Evolutionary conservation across 2,797 vertebrate species (phyloP).

Genomic region (Adelosebastes latens): DNA sequence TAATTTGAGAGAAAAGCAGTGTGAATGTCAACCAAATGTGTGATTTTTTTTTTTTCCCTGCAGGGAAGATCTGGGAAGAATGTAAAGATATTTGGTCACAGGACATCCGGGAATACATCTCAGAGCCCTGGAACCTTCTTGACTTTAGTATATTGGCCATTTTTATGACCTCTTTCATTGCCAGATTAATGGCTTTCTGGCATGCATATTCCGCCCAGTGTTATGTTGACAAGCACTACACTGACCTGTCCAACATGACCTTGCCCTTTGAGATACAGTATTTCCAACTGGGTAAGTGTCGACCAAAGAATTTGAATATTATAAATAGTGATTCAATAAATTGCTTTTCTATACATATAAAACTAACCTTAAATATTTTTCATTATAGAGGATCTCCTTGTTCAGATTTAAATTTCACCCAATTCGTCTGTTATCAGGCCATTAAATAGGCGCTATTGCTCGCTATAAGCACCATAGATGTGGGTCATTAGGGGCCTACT

Average conservation of each 20-base stretch:
- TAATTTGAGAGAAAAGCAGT: neutral
- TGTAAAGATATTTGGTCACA: constrained; percentile 97
- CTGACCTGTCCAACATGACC: constrained; percentile 85
- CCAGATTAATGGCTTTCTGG: constrained; percentile 97
- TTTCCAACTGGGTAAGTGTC: constrained; percentile 92
- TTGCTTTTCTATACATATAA: neutral
- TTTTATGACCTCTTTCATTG: constrained; percentile 94
- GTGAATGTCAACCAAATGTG: neutral
- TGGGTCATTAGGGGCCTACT: too few species aligned
- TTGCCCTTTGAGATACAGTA: constrained; percentile 92
- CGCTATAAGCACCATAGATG: too few species aligned
- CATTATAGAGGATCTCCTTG: neutral
- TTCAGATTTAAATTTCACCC: neutral
- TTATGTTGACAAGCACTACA: constrained; percentile 87
- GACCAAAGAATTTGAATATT: neutral
- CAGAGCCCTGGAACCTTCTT: constrained; percentile 96
- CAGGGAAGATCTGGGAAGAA: constrained; percentile 97
- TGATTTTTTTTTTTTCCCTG: constrained; percentile 4
- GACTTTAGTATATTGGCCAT: constrained; percentile 96
- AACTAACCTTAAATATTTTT: neutral
- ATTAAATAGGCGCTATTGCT: too few species aligned
- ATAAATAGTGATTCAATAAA: neutral
- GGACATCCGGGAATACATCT: constrained; percentile 93
- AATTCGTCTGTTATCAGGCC: too few species aligned
- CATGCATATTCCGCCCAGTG: constrained; percentile 92